These are phyloP conservation scores for Parnassius smintheus DNA, from an alignment of 2,888 invertebrate genomes.

Conservation along the genomic window DNA sequence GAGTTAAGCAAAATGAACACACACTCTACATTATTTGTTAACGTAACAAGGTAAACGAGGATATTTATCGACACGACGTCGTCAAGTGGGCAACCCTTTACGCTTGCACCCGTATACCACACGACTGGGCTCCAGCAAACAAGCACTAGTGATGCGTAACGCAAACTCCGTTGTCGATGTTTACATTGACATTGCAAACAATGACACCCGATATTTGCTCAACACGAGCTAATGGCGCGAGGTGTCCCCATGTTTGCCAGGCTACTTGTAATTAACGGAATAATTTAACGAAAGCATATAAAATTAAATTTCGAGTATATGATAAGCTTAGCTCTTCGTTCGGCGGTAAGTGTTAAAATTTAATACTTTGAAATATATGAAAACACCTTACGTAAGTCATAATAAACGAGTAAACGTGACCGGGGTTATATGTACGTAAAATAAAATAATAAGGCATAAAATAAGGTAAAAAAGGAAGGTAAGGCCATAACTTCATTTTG, in stretches of 20 bases:
- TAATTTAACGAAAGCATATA: conserved; percentile 17
- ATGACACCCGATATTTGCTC: conserved; percentile 72
- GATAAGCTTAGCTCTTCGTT: background rate
- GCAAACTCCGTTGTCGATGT: conserved; percentile 77
- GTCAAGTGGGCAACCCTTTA: conserved; percentile 75
- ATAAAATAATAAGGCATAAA: conserved; percentile 66
- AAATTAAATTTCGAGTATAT: conserved; percentile 17
- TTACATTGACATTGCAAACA: conserved; percentile 72
- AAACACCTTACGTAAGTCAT: conserved; percentile 29
- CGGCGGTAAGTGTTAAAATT: conserved; percentile 3
- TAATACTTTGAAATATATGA: conserved; percentile 22
- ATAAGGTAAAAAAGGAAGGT: conserved; percentile 60
- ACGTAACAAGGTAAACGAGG: conserved; percentile 66
- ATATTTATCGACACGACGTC: conserved; percentile 71
- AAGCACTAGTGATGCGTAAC: conserved; percentile 79
- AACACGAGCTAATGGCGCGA: conserved; percentile 72
- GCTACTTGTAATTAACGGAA: conserved; percentile 68
- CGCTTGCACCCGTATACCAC: conserved; percentile 62
- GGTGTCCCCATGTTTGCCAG: conserved; percentile 58
- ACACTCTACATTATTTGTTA: conserved; percentile 59
- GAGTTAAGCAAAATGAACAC: conserved; percentile 48
- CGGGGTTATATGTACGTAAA: conserved; percentile 52
- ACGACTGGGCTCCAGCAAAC: conserved; percentile 62
- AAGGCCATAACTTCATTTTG: conserved; percentile 78
- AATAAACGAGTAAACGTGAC: conserved; percentile 53